Evolutionary conservation across 1,140 invertebrate species (phyloP).

Genomic region (Drosophila miranda): DNA sequence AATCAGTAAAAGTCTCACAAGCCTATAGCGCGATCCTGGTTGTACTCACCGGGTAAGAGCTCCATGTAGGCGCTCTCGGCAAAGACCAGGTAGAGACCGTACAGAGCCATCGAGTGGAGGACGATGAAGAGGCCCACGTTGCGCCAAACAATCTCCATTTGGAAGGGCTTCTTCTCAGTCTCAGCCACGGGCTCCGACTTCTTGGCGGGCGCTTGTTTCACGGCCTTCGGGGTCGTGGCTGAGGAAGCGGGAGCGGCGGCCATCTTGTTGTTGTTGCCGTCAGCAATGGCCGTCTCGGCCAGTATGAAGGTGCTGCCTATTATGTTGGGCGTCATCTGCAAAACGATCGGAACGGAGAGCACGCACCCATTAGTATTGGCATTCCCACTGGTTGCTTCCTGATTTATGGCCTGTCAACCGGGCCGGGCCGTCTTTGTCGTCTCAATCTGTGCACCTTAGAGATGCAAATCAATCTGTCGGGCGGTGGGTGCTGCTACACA

Average conservation of each 20-base stretch:
- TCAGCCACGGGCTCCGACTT: slow-evolving; percentile 17
- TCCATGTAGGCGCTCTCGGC: slow-evolving; percentile 85
- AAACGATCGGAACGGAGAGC: slow-evolving; percentile 19
- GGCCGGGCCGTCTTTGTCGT: slow-evolving; percentile 30
- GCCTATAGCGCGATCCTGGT: neutral
- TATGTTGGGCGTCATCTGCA: slow-evolving; percentile 80
- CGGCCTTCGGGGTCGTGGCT: slow-evolving; percentile 19
- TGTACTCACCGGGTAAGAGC: slow-evolving; percentile 85
- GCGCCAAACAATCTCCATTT: slow-evolving; percentile 87
- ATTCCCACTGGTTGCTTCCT: slow-evolving; percentile 53
- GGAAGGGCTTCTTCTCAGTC: slow-evolving; percentile 49
- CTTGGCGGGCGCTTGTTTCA: slow-evolving; percentile 26
- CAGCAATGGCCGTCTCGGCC: slow-evolving; percentile 74
- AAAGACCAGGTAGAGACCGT: slow-evolving; percentile 86
- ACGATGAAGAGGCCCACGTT: slow-evolving; percentile 88
- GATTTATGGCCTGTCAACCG: slow-evolving; percentile 64
- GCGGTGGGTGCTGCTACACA: slow-evolving; percentile 25
- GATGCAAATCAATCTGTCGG: slow-evolving; percentile 47
- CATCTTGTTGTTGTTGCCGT: slow-evolving; percentile 75
- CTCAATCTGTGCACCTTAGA: slow-evolving; percentile 23
- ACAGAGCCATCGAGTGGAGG: slow-evolving; percentile 87
- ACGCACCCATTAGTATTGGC: slow-evolving; percentile 23
- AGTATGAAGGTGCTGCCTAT: slow-evolving; percentile 80
- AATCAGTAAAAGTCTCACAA: neutral
- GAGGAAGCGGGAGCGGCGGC: slow-evolving; percentile 41